Conservation (phyloP, 2,113 vertebrate genomes). For the Gymnobelideus leadbeateri region DNA sequence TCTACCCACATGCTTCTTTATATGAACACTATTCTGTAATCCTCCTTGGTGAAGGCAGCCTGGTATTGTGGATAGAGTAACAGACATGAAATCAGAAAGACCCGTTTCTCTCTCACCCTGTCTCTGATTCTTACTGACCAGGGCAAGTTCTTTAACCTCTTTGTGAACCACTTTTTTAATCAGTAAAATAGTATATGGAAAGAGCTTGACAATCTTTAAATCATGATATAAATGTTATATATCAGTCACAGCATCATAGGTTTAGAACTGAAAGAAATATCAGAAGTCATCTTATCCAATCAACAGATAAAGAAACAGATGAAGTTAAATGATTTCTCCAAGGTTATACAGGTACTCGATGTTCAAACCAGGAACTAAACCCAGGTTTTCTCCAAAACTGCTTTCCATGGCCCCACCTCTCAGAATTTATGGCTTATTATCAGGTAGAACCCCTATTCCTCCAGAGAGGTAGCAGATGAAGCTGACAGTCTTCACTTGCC, state of each 20-base stretch:
- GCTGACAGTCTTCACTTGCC: conserved; percentile 54
- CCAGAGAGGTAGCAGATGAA: conserved; percentile 47
- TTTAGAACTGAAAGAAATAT: no score
- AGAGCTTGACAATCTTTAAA: neutral
- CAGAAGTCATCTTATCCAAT: neutral
- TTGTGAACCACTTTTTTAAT: neutral
- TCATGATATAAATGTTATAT: neutral
- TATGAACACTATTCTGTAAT: neutral
- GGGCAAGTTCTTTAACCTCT: neutral
- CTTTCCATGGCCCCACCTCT: neutral
- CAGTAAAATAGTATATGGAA: neutral
- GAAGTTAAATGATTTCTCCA: neutral
- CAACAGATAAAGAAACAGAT: neutral
- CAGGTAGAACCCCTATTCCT: conserved; percentile 42
- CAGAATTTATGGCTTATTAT: conserved; percentile 47
- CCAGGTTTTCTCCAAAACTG: neutral
- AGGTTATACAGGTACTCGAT: neutral
- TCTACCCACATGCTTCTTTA: neutral
- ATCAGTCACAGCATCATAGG: neutral
- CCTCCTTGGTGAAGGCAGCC: neutral
- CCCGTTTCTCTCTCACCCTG: neutral
- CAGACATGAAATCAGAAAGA: no score
- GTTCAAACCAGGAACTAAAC: neutral
- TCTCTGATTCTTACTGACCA: neutral
- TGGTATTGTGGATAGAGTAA: neutral